Evolutionary conservation across 2,113 vertebrate species (phyloP).

Genomic region (Cyprinodon variegatus): DNA sequence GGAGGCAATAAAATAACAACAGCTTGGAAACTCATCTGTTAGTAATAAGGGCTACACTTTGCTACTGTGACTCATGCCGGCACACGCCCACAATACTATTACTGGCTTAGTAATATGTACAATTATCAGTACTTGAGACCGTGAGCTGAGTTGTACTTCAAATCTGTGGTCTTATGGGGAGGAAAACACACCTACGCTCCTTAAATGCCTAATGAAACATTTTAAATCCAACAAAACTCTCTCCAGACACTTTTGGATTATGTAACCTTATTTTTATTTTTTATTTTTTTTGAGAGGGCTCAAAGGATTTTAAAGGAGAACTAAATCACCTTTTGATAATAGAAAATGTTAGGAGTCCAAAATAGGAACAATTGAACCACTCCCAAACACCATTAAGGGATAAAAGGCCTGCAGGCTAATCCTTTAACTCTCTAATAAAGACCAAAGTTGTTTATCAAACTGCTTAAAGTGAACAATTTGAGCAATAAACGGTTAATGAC

Average conservation of each 20-base stretch:
- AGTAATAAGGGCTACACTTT: slow-evolving; percentile 71
- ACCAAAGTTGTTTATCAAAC: neutral
- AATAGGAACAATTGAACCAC: slow-evolving; percentile 10
- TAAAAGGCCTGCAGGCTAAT: slow-evolving; percentile 18
- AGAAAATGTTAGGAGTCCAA: neutral
- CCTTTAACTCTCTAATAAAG: neutral
- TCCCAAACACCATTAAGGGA: slow-evolving; percentile 14
- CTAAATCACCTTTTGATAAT: slow-evolving; percentile 38
- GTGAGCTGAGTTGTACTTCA: slow-evolving; percentile 42
- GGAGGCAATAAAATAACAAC: slow-evolving; percentile 20
- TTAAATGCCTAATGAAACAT: neutral
- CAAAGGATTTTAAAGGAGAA: slow-evolving; percentile 10
- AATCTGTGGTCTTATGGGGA: slow-evolving; percentile 23
- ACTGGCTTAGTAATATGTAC: slow-evolving; percentile 57
- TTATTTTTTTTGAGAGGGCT: slow-evolving; percentile 2
- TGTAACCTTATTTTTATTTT: neutral
- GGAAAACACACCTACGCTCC: slow-evolving; percentile 40
- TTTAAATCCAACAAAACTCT: slow-evolving; percentile 9
- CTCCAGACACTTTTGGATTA: neutral
- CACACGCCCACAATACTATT: slow-evolving; percentile 58
- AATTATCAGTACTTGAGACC: slow-evolving; percentile 50
- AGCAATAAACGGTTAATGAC: neutral
- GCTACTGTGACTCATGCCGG: slow-evolving; percentile 74
- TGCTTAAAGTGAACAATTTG: neutral
- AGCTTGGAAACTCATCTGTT: slow-evolving; percentile 80